A percentile compares a stretch with the other conserved stretches of the same genome.
phyloP scores from a whole-genome alignment of 2,888 invertebrate species.

The Eupelmus urozonus region DNA sequence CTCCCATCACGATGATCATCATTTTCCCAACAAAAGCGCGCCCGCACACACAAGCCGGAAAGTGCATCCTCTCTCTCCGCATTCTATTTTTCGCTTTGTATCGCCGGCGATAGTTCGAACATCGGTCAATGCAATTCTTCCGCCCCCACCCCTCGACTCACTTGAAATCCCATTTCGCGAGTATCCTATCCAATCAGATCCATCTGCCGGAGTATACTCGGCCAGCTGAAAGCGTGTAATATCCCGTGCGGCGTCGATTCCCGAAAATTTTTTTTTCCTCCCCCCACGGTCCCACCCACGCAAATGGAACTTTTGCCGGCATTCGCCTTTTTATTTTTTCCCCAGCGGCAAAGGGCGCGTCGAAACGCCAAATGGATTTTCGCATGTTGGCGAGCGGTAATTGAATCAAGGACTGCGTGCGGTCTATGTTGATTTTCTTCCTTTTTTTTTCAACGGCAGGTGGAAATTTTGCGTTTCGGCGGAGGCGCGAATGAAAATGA shows the following conservation, averaged over 20 bases:
- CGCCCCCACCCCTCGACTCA: constrained; percentile 27
- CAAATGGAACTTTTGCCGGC: no score
- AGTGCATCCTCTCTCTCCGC: no score
- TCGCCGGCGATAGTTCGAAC: background rate
- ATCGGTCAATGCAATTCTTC: constrained; percentile 6
- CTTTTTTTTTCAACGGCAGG: background rate
- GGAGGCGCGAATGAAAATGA: constrained; percentile 28
- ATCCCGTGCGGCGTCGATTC: constrained; percentile 1
- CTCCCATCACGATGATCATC: no score
- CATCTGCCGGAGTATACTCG: no score
- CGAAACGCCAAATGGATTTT: constrained; percentile 36
- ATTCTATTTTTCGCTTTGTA: constrained; percentile 15
- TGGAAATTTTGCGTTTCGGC: constrained; percentile 2
- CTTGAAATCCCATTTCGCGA: constrained; percentile 52
- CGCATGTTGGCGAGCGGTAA: constrained; percentile 10
- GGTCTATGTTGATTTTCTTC: background rate
- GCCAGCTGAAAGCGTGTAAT: no score
- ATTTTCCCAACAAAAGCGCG: no score
- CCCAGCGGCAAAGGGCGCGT: background rate
- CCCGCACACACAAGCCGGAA: no score
- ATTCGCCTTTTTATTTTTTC: no score
- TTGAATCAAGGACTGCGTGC: constrained; percentile 10
- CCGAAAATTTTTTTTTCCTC: constrained; percentile 11
- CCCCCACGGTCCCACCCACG: no score
- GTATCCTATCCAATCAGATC: constrained; percentile 59